Conservation (phyloP, 2,888 invertebrate species). For the Bellardia bayeri region DNA sequence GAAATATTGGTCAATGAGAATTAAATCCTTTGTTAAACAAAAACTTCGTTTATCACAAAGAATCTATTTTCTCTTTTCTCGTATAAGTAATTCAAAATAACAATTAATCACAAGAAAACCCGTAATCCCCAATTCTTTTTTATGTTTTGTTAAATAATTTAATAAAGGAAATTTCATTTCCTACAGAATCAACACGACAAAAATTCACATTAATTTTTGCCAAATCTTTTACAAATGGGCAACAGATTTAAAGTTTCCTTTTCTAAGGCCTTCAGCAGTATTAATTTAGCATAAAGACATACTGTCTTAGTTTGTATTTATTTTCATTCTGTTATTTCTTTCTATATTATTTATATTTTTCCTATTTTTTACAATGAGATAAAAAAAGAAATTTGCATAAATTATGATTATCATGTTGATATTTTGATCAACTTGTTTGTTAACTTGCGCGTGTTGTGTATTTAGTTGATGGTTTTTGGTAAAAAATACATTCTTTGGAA, state of each 20-base stretch:
- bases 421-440: conserved; percentile 41
- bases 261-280: not conserved
- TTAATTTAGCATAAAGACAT: not conserved
- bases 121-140: not conserved
- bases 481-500: conserved; percentile 5
- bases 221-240: not conserved
- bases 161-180: conserved; percentile 8
- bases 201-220: not conserved
- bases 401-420: conserved; percentile 48
- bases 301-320: conserved; percentile 14
- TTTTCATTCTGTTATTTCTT: not conserved
- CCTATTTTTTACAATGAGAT: not conserved
- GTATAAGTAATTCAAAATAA: not conserved
- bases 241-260: not conserved
- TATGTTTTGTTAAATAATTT: not conserved
- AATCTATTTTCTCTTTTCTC: too few relatives aligned
- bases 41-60: too few relatives aligned
- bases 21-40: too few relatives aligned
- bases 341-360: not conserved
- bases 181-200: not conserved
- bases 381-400: conserved; percentile 32
- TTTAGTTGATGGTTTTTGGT: not conserved
- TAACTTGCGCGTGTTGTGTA: conserved; percentile 9
- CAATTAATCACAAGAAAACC: not conserved
- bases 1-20: too few relatives aligned